A percentile compares a stretch with the other conserved stretches of the same genome.
Conservation (phyloP, 2,113 vertebrate species). For the Psittacara wagleri region DNA sequence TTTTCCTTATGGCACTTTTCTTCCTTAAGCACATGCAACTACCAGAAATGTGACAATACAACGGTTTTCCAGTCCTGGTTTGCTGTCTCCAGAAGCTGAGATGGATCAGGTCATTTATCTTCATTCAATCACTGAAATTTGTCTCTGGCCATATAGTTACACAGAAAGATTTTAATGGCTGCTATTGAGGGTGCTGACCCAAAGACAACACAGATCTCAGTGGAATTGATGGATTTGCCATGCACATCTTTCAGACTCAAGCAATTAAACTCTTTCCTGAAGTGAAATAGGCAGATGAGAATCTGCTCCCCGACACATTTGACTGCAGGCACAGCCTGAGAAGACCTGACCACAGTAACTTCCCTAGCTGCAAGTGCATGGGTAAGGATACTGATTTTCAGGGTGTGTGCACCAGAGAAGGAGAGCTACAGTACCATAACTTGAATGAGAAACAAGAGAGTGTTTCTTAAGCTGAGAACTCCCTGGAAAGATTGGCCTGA, state of each 20-base stretch:
- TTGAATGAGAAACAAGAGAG: neutral
- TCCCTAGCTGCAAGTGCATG: neutral
- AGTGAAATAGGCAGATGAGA: neutral
- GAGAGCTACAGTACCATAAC: neutral
- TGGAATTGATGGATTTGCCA: neutral
- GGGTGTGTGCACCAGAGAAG: neutral
- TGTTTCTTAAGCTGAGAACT: neutral
- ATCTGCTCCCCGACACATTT: neutral
- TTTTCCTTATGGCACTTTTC: neutral
- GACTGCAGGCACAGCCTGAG: neutral
- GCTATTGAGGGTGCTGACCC: neutral
- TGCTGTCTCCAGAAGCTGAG: conserved; percentile 30
- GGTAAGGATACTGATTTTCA: neutral
- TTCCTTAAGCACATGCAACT: neutral
- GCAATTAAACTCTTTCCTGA: conserved; percentile 28
- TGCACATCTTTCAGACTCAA: conserved; percentile 1
- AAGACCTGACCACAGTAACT: neutral
- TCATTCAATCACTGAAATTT: neutral
- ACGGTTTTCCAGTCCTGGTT: neutral
- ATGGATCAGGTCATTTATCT: conserved; percentile 18
- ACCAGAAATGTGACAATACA: neutral
- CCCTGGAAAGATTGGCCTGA: neutral
- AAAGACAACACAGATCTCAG: neutral
- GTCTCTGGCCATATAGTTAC: neutral
- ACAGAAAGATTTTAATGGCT: neutral